Evolutionary conservation across 2,888 invertebrate species (phyloP).

Genomic region (Heliconius ethilla): DNA sequence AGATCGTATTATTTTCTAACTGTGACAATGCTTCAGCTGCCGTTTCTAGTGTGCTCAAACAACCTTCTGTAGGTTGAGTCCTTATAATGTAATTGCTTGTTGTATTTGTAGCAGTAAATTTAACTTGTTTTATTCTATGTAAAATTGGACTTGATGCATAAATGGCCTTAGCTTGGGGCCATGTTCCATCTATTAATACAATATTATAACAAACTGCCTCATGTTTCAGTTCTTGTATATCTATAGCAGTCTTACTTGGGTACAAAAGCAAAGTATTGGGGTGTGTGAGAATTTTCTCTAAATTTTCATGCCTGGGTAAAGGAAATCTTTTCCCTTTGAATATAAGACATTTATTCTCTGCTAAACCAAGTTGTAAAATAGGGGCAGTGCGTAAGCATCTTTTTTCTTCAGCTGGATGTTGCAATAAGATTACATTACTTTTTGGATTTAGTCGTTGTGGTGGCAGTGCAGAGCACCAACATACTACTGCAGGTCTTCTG

Average conservation of each 20-base stretch:
- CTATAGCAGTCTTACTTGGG: slow-evolving; percentile 88
- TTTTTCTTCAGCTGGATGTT: slow-evolving; percentile 97
- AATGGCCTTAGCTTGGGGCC: slow-evolving; percentile 97
- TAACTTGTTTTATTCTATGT: slow-evolving; percentile 89
- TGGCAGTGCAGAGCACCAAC: slow-evolving; percentile 94
- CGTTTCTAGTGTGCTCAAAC: slow-evolving; percentile 94
- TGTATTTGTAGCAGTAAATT: slow-evolving; percentile 85
- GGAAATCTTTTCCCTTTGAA: slow-evolving; percentile 93
- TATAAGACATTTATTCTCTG: slow-evolving; percentile 88
- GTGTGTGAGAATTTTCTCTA: slow-evolving; percentile 85
- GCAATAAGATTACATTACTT: slow-evolving; percentile 90
- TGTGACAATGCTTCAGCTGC: slow-evolving; percentile 90
- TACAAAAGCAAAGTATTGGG: slow-evolving; percentile 89
- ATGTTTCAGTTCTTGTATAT: slow-evolving; percentile 81
- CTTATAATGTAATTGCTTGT: slow-evolving; percentile 96
- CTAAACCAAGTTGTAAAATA: slow-evolving; percentile 91
- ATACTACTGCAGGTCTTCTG: slow-evolving; percentile 92
- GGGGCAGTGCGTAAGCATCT: slow-evolving; percentile 93
- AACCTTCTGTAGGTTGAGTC: slow-evolving; percentile 95
- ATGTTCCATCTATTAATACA: slow-evolving; percentile 95
- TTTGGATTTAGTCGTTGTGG: slow-evolving; percentile 84
- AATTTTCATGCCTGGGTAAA: slow-evolving; percentile 83
- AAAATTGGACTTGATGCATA: slow-evolving; percentile 91
- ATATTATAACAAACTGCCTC: slow-evolving; percentile 85
- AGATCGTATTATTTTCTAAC: slow-evolving; percentile 86